These are phyloP conservation scores for Oscheius sp. DNA, from an alignment of 2,888 invertebrate genomes.

Conservation along the genomic window DNA sequence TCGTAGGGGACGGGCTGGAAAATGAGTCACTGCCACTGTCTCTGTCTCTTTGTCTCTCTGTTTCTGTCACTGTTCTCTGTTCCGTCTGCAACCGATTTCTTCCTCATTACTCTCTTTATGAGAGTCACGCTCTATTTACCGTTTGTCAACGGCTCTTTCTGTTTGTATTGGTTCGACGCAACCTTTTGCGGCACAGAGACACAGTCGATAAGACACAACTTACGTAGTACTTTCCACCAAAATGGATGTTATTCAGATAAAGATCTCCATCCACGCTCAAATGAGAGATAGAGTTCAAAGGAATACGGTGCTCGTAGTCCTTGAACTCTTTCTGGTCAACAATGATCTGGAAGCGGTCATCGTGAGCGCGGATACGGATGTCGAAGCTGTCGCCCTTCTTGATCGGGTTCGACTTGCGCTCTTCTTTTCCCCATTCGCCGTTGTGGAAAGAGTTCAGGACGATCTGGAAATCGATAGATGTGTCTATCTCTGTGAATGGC, in stretches of 20 bases:
- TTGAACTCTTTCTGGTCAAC: constrained; percentile 67
- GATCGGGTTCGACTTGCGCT: constrained; percentile 66
- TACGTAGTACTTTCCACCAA: constrained; percentile 69
- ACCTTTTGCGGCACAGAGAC: background rate
- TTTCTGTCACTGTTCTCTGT: background rate
- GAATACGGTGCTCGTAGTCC: constrained; percentile 66
- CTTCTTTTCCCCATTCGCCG: constrained; percentile 68
- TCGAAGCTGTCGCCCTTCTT: constrained; percentile 68
- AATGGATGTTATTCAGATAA: constrained; percentile 64
- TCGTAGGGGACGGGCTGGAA: constrained; percentile 71
- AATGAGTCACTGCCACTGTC: background rate
- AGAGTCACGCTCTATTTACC: constrained; percentile 30
- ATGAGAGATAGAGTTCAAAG: constrained; percentile 60
- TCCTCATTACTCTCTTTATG: background rate
- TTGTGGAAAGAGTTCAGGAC: constrained; percentile 71
- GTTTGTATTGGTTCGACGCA: constrained; percentile 27
- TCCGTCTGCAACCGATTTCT: background rate
- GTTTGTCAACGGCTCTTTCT: constrained; percentile 31
- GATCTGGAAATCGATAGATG: constrained; percentile 43
- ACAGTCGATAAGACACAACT: constrained; percentile 23
- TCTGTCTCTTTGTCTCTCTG: constrained; percentile 4
- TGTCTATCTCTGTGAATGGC: no score
- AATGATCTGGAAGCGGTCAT: constrained; percentile 63
- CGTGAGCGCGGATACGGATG: constrained; percentile 64
- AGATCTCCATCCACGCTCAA: constrained; percentile 65